A percentile compares a stretch with the other conserved stretches of the same genome.
phyloP scores from a whole-genome alignment of 1,140 invertebrate species.

The Cardiocondyla obscurior region DNA sequence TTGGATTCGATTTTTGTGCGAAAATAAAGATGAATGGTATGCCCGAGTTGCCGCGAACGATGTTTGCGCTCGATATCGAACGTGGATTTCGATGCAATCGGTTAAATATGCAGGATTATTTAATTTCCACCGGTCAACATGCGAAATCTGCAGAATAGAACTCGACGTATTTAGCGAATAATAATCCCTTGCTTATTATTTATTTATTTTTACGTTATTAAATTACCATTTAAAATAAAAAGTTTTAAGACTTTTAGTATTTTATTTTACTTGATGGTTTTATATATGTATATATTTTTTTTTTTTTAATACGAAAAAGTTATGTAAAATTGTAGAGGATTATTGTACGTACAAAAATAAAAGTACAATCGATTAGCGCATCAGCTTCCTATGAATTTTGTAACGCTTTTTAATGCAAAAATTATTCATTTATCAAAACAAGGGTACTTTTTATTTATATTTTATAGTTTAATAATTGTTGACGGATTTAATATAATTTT shows the following conservation, averaged over 20 bases:
- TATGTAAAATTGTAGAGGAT: background rate
- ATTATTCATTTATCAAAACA: background rate
- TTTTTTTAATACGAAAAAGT: background rate
- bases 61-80: constrained; percentile 7
- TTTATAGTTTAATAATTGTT: background rate
- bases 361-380: background rate
- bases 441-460: background rate
- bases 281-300: no score
- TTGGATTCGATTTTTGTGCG: constrained; percentile 54
- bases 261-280: background rate
- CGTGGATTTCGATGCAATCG: constrained; percentile 11
- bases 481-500: background rate
- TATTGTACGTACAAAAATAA: background rate
- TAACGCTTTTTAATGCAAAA: background rate
- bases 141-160: background rate
- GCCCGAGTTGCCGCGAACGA: constrained; percentile 7
- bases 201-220: background rate
- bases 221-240: background rate
- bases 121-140: background rate
- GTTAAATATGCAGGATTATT: constrained; percentile 20
- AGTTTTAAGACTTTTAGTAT: background rate
- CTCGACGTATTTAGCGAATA: background rate
- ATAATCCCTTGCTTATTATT: background rate
- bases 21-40: constrained; percentile 53
- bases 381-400: background rate